Evolutionary conservation across 2,113 vertebrate species (phyloP).

Genomic region (Anolis sagrei): DNA sequence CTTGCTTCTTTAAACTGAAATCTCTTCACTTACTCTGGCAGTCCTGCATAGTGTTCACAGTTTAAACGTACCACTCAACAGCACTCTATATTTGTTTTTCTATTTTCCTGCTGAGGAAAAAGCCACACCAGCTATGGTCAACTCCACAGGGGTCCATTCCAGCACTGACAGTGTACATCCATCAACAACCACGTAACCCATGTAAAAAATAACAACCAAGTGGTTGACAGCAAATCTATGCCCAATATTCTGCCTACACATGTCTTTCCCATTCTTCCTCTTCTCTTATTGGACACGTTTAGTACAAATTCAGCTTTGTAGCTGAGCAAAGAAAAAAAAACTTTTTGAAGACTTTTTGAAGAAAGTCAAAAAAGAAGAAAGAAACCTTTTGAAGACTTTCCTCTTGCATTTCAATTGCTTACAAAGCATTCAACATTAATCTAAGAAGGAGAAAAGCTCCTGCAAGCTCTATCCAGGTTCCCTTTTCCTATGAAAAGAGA

Average conservation of each 20-base stretch:
- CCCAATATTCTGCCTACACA: background rate
- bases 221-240: background rate
- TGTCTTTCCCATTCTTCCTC: background rate
- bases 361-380: background rate
- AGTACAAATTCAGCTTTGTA: background rate
- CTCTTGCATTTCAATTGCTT: background rate
- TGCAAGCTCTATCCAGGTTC: too few species aligned
- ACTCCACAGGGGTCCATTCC: background rate
- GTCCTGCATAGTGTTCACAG: background rate
- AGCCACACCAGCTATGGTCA: background rate
- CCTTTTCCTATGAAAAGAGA: too few species aligned
- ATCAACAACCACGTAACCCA: background rate
- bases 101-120: background rate
- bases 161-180: background rate
- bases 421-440: background rate
- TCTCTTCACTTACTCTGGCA: conserved; percentile 2
- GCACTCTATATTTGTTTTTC: background rate
- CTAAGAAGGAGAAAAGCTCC: background rate
- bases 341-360: background rate
- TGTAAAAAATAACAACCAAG: background rate
- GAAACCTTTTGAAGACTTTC: background rate
- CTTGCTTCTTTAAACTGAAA: conserved; percentile 16
- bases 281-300: background rate
- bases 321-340: background rate
- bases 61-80: background rate